A percentile compares a stretch with the other conserved stretches of the same genome.
Evolutionary conservation across 2,888 invertebrate species (phyloP).

Genomic region (Drosophila kanekoi): DNA sequence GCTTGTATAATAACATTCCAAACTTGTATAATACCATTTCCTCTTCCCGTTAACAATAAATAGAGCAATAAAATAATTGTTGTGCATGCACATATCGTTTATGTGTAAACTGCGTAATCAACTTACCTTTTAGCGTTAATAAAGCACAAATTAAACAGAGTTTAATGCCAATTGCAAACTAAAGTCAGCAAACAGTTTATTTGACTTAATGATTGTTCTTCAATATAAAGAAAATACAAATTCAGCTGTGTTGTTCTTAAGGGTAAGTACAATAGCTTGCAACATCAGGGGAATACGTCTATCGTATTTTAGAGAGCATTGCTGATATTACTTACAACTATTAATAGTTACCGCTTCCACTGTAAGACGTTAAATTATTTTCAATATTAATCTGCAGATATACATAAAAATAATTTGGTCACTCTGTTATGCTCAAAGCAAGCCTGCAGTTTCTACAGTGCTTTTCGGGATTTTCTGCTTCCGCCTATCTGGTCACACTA

Average conservation of each 20-base stretch:
- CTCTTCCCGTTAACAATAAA: not conserved
- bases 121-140: no score
- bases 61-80: not conserved
- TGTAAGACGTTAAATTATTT: no score
- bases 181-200: not conserved
- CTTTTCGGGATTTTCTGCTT: not conserved
- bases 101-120: no score
- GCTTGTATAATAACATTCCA: no score
- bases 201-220: not conserved
- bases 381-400: no score
- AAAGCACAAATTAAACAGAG: no score
- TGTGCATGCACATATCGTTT: no score
- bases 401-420: not conserved
- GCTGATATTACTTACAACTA: no score
- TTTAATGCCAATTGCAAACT: not conserved
- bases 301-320: no score
- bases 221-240: not conserved
- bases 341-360: no score
- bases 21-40: not conserved
- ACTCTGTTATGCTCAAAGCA: not conserved
- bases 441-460: not conserved
- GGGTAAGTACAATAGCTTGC: not conserved
- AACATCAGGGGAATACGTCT: not conserved
- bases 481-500: constrained; percentile 37
- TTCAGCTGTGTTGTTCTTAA: constrained; percentile 1